Evolutionary conservation across 2,113 vertebrate species (phyloP), one percentile per base, ranked within the genome.

Genomic region (Catharus fuscescens): DNA sequence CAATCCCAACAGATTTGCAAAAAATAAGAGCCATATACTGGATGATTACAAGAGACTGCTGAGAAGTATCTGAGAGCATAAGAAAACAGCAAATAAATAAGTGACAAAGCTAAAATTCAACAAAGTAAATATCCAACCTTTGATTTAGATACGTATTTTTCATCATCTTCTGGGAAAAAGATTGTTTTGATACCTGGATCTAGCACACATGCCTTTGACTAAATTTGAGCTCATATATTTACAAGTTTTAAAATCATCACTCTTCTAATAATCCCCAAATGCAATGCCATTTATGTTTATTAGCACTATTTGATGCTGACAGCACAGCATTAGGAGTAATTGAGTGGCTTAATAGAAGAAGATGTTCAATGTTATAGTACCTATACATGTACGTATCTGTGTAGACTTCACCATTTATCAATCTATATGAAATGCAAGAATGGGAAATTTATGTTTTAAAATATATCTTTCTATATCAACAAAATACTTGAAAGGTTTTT

Each of bases 361-460:
- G 1, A 8, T 34, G 5, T 52, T 15, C 9, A 67, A 40, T 52
- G n/a, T 36, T 73, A 60, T 23, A n/a, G 6, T 47, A 42, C 4
- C 12, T 31, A 29, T 32, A 12, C 7, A 6, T 21, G 2, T n/a
- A 12, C 20, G 4, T 42, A 9, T 59, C 2, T 38, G 3, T 20
- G 6, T 18, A 53, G 6, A 8, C 18, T 92, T 80, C 81, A 52
- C 13, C 2, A 34, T 74, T 8, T 78, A 12, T 72, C 32, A 64
- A 10, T 47, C 32, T 29, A 15, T 26, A 64, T n/a, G 6, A 40
- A 64, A 26, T 18, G 4, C 24, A 76, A 72, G 42, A 82, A 76
- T 40, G 7, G 16, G 29, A 71, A 4, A 53, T 29, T 32, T 66
- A 13, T 42, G 4, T n/a, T 86, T 66, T 54, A 40, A 86, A 80